A percentile compares a stretch with the other conserved stretches of the same genome.
These are phyloP conservation scores for Meloidogyne floridensis DNA, from an alignment of 1,140 invertebrate genomes.

Conservation along the genomic window DNA sequence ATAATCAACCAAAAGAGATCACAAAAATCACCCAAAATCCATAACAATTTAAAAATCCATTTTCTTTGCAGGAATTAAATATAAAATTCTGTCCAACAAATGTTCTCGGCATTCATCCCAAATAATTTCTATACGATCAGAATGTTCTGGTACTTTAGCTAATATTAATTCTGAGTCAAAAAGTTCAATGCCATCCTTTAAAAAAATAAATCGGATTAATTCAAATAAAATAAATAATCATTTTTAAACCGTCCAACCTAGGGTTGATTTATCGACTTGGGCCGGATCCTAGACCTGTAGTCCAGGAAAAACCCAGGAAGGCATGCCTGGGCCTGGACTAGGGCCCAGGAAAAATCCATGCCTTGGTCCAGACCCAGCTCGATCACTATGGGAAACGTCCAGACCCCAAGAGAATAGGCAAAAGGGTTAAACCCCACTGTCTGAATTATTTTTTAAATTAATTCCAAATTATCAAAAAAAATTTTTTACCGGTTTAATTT, in stretches of 20 bases:
- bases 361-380: too few species aligned
- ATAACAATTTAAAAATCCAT: neutral
- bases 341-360: too few species aligned
- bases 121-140: slow-evolving; percentile 46
- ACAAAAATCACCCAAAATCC: too few species aligned
- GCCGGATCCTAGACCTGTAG: too few species aligned
- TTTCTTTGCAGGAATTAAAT: slow-evolving; percentile 27
- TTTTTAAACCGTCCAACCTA: too few species aligned
- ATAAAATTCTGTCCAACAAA: slow-evolving; percentile 43
- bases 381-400: too few species aligned
- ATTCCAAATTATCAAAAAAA: slow-evolving; percentile 14
- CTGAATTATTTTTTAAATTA: neutral
- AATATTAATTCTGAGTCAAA: slow-evolving; percentile 55
- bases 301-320: too few species aligned
- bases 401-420: too few species aligned
- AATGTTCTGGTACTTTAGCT: slow-evolving; percentile 30
- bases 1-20: too few species aligned
- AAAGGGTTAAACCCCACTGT: neutral
- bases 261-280: too few species aligned
- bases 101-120: slow-evolving; percentile 56
- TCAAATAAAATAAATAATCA: too few species aligned
- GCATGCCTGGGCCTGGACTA: too few species aligned
- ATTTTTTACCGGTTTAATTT: slow-evolving; percentile 43
- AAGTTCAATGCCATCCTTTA: slow-evolving; percentile 57
- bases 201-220: slow-evolving; percentile 25